phyloP scores from a whole-genome alignment of 2,113 vertebrate species.

The Coptodon bakossiorum region DNA sequence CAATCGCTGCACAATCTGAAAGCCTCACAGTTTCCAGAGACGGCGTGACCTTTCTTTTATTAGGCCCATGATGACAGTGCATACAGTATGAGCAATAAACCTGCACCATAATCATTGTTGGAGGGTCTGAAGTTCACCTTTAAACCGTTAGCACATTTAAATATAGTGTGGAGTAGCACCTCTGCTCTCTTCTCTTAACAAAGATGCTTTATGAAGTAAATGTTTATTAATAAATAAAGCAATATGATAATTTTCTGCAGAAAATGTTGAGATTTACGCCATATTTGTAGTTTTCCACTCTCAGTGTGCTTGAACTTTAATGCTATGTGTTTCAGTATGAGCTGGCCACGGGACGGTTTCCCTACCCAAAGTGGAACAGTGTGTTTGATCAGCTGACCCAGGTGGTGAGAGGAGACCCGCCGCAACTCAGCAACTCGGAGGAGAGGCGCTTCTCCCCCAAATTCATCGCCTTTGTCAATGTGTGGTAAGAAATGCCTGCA shows the following conservation, averaged over 20 bases:
- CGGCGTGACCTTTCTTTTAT: accelerated
- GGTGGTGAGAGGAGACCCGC: conserved; percentile 96
- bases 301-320: accelerated
- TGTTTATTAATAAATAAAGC: not conserved
- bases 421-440: conserved; percentile 95
- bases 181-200: not conserved
- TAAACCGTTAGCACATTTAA: accelerated
- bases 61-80: not conserved
- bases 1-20: not conserved
- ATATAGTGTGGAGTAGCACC: not conserved
- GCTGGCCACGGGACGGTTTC: conserved; percentile 92
- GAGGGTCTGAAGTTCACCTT: not conserved
- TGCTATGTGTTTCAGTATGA: conserved; percentile 77
- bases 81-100: not conserved
- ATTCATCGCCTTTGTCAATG: conserved; percentile 98
- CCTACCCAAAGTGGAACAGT: conserved; percentile 99
- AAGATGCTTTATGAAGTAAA: not conserved
- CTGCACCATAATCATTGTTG: not conserved
- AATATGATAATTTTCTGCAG: accelerated
- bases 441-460: conserved; percentile 95
- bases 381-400: conserved; percentile 98
- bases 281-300: accelerated
- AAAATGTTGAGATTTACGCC: not conserved
- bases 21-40: not conserved
- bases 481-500: conserved; percentile 80